Conservation (phyloP, 53 echinoderm and acorn worm genomes). For the Crossaster papposus region DNA sequence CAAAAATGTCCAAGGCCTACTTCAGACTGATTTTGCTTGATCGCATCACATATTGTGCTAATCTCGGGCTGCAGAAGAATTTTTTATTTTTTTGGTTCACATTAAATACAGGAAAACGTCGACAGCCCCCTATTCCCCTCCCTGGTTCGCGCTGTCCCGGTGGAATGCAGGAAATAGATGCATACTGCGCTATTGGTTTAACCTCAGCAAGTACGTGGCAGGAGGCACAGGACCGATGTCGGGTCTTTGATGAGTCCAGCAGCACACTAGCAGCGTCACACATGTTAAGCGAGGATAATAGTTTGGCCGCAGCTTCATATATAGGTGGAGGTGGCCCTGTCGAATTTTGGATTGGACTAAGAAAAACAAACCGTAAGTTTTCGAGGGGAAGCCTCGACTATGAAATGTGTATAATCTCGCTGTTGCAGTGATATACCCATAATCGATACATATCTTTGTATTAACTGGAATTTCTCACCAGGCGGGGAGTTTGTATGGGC, state of each 20-base stretch:
- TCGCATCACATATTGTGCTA: too few species aligned
- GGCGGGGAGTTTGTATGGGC: slow-evolving; percentile 34
- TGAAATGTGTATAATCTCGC: too few species aligned
- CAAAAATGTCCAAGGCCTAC: too few species aligned
- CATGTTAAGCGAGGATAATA: neutral
- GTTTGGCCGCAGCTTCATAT: neutral
- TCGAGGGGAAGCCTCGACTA: neutral
- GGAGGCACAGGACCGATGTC: neutral
- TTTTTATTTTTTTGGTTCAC: neutral
- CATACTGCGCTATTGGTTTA: neutral
- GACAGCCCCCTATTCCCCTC: too few species aligned
- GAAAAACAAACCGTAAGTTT: slow-evolving; percentile 27
- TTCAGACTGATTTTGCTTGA: too few species aligned
- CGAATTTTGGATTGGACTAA: slow-evolving; percentile 30
- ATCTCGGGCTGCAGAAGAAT: neutral
- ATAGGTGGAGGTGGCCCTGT: neutral
- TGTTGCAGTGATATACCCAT: neutral
- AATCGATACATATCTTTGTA: too few species aligned
- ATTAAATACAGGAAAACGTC: neutral
- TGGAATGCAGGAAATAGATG: neutral
- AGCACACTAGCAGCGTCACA: slow-evolving; percentile 24
- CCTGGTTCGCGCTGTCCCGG: neutral
- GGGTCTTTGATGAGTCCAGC: neutral
- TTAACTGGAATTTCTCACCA: neutral
- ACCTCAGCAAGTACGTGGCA: neutral